A percentile compares a stretch with the other conserved stretches of the same genome.
phyloP scores from a whole-genome alignment of 2,113 vertebrate genomes.

The Saccopteryx bilineata region DNA sequence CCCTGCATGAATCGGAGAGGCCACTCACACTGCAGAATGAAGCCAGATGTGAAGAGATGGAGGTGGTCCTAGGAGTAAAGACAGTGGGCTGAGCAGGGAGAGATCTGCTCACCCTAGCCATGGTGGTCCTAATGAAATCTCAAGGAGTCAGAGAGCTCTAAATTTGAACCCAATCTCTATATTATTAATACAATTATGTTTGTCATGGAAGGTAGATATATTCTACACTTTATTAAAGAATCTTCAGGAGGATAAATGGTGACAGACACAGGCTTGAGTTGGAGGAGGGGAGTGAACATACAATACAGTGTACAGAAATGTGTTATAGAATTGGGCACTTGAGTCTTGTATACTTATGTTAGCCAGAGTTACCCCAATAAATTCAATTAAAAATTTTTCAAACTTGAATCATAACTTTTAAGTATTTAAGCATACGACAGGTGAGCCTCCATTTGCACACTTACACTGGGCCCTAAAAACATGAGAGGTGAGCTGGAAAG shows the following conservation, averaged over 20 bases:
- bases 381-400: neutral
- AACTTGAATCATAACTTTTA: neutral
- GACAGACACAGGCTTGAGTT: too few species aligned
- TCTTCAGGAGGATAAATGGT: neutral
- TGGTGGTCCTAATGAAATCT: neutral
- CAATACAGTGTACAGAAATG: too few species aligned
- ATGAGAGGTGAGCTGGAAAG: neutral
- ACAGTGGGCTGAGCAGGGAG: neutral
- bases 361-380: too few species aligned
- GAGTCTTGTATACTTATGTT: too few species aligned
- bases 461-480: neutral
- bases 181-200: neutral
- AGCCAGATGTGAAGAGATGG: neutral
- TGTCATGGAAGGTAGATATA: neutral
- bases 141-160: neutral
- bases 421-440: neutral
- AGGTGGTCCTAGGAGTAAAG: neutral
- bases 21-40: neutral
- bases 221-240: neutral
- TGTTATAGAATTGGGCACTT: too few species aligned
- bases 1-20: neutral
- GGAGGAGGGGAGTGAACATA: too few species aligned
- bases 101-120: neutral
- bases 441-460: neutral
- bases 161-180: neutral